phyloP scores from a whole-genome alignment of 2,888 invertebrate genomes.

The Peribatodes rhomboidaria region DNA sequence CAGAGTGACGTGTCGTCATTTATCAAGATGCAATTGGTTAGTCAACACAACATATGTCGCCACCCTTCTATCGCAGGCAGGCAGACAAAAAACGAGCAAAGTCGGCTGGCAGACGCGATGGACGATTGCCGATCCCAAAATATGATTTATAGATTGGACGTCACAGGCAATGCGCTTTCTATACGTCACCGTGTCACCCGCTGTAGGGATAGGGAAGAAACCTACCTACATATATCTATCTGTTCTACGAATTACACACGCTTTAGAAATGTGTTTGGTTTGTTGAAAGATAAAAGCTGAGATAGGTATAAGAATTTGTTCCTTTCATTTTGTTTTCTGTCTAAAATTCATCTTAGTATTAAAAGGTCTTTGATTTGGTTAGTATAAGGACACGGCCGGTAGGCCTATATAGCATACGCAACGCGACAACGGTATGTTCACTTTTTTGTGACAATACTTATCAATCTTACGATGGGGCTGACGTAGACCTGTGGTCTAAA shows the following conservation, averaged over 20 bases:
- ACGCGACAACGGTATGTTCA: too few species aligned
- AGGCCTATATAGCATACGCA: too few species aligned
- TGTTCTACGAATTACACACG: too few species aligned
- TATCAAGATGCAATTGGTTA: conserved; percentile 64
- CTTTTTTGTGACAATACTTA: too few species aligned
- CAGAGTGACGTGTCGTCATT: conserved; percentile 42
- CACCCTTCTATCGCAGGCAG: conserved; percentile 75
- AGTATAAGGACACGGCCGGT: too few species aligned
- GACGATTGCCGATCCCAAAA: conserved; percentile 76
- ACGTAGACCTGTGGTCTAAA: too few species aligned
- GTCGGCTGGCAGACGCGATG: conserved; percentile 71
- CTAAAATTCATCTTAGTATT: too few species aligned
- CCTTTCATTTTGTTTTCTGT: too few species aligned
- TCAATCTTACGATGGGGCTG: too few species aligned
- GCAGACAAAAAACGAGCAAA: conserved; percentile 84
- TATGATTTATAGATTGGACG: conserved; percentile 85
- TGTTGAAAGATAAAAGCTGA: too few species aligned
- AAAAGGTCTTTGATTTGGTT: too few species aligned
- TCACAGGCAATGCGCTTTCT: conserved; percentile 83
- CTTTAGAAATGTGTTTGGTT: not conserved
- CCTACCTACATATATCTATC: not conserved
- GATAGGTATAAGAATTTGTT: too few species aligned
- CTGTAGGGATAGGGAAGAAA: conserved; percentile 41
- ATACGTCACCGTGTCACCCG: conserved; percentile 75
- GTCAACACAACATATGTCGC: conserved; percentile 68